Evolutionary conservation across 2,888 invertebrate species (phyloP).

Genomic region (Neoaliturus tenellus): DNA sequence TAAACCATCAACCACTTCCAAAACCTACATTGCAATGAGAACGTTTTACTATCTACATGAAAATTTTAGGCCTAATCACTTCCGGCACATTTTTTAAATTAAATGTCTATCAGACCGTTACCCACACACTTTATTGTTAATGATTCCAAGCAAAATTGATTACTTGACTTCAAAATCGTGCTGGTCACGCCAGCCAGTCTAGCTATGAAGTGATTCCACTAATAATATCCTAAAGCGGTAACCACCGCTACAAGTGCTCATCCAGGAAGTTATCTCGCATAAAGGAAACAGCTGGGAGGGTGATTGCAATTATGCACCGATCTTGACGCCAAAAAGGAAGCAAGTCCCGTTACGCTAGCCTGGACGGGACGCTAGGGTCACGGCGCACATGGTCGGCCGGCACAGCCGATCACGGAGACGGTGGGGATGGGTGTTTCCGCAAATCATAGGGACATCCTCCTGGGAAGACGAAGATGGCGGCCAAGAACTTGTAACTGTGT

Average conservation of each 20-base stretch:
- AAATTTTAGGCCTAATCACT: too few species aligned
- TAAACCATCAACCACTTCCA: too few species aligned
- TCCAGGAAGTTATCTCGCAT: neutral
- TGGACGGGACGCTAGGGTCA: slow-evolving; percentile 29
- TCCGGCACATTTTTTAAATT: too few species aligned
- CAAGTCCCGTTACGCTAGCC: slow-evolving; percentile 17
- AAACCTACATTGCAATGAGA: too few species aligned
- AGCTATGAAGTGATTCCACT: neutral
- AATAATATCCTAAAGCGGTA: neutral
- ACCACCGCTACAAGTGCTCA: neutral
- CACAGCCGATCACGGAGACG: neutral
- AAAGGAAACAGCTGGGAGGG: neutral
- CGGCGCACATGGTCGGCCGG: slow-evolving; percentile 15
- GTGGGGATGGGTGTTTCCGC: neutral
- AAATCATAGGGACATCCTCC: neutral
- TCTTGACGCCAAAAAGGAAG: slow-evolving; percentile 18
- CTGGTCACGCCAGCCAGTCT: neutral
- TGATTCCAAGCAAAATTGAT: too few species aligned
- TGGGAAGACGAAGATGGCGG: too few species aligned
- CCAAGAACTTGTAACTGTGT: too few species aligned
- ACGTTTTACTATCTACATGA: too few species aligned
- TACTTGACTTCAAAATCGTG: too few species aligned
- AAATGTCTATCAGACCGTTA: too few species aligned
- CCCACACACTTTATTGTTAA: too few species aligned
- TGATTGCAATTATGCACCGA: slow-evolving; percentile 30